These are phyloP conservation scores for Dendrolimus houi DNA, from an alignment of 2,888 invertebrate genomes.

Conservation along the genomic window DNA sequence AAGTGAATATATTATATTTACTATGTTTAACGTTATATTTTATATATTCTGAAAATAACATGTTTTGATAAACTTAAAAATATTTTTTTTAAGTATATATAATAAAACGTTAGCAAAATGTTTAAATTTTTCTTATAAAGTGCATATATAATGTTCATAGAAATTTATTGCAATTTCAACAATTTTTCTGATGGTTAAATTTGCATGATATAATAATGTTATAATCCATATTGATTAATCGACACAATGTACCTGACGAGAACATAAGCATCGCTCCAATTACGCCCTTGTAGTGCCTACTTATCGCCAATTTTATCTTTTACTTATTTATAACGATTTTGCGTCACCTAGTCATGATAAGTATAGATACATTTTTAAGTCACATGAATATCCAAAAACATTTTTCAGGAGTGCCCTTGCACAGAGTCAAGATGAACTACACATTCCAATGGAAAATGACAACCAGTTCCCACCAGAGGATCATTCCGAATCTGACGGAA, in stretches of 20 bases:
- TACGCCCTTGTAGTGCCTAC: conserved; percentile 44
- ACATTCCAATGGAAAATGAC: conserved; percentile 54
- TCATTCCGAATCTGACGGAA: conserved; percentile 32
- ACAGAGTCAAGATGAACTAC: conserved; percentile 49
- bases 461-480: conserved; percentile 59
- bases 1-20: not conserved
- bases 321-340: conserved; percentile 46
- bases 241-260: conserved; percentile 15
- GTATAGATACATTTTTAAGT: conserved; percentile 31
- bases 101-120: not conserved
- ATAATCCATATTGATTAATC: conserved; percentile 15
- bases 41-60: too few relatives aligned
- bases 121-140: not conserved
- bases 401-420: conserved; percentile 31
- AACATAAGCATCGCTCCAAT: conserved; percentile 22
- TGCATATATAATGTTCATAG: not conserved
- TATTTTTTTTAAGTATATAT: too few relatives aligned
- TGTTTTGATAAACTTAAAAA: too few relatives aligned
- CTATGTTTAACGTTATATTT: too few relatives aligned
- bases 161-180: not conserved
- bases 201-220: not conserved
- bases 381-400: conserved; percentile 29
- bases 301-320: conserved; percentile 61
- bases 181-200: not conserved
- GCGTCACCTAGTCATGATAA: conserved; percentile 57